Evolutionary conservation across 2,888 invertebrate species (phyloP).

Genomic region (Cremastinae sp.): DNA sequence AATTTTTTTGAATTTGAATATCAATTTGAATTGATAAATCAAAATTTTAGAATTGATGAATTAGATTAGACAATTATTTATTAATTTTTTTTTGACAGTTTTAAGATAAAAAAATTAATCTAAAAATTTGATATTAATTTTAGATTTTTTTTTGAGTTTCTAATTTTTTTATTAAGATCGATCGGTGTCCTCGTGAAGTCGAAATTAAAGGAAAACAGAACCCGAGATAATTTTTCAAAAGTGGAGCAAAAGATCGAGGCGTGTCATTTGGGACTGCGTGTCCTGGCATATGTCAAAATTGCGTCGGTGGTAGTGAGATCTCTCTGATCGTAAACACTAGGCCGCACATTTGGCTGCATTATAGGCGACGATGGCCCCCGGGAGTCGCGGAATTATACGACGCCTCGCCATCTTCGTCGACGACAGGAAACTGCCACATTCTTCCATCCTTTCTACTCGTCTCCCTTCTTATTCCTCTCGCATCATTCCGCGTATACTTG

Average conservation of each 20-base stretch:
- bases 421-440: conserved; percentile 73
- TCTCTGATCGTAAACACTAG: conserved; percentile 47
- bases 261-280: conserved; percentile 8
- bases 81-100: too few species aligned
- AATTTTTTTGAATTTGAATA: too few species aligned
- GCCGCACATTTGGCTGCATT: conserved; percentile 52
- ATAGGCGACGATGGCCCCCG: conserved; percentile 55
- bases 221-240: too few species aligned
- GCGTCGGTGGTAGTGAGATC: conserved; percentile 21
- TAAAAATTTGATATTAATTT: too few species aligned
- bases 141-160: too few species aligned
- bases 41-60: too few species aligned
- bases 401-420: conserved; percentile 44
- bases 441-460: conserved; percentile 62
- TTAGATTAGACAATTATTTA: too few species aligned
- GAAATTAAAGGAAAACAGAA: too few species aligned
- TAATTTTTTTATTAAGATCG: too few species aligned
- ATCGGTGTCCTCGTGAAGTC: too few species aligned
- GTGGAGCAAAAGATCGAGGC: not conserved
- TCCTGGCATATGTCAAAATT: conserved; percentile 27
- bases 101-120: too few species aligned
- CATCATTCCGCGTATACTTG: conserved; percentile 37
- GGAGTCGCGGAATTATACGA: conserved; percentile 50
- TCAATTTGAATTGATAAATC: too few species aligned
- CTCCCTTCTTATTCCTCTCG: conserved; percentile 59